Evolutionary conservation across 1,140 invertebrate species (phyloP), one percentile per base, ranked within the genome.

Genomic region (Andrena cerasifolii): DNA sequence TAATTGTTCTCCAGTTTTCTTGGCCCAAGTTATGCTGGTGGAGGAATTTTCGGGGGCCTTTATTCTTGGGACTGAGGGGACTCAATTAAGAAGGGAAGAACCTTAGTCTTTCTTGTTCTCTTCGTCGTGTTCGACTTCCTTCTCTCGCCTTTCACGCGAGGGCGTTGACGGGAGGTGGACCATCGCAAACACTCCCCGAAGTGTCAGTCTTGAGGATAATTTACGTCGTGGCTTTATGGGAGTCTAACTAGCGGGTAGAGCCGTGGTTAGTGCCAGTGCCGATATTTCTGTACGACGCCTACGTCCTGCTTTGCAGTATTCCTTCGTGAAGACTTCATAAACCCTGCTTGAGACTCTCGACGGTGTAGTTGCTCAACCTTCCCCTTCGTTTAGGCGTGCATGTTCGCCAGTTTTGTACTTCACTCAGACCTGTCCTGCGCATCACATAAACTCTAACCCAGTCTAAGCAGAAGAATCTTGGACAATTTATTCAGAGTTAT

Each of bases 121-220:
- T 56, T 47, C 43, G 14, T 67, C 66, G 58, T 43, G 67, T 28
- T 51, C 59, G 53, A 24, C 45, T 33, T 68, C 67, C 66, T 54
- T 73, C 51, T 78, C 77, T 40, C 40, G 43, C 73, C 70, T 70
- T 77, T 77, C 59, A 67, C 54, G 66, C 72, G 87, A 90, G 90
- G 90, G 91, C 91, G 91, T 91, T 88, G 91, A 92, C 88, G 91
- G 91, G 90, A 91, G 90, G 90, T 90, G 90, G 90, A 89, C 88
- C 88, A 92, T 89, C 80, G 90, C 90, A 90, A 90, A 91, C 90
- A 91, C 89, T 89, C 87, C 86, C 78, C 78, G 66, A 47, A 33
- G 61, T 72, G 72, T 70, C 67, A 67, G 78, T 80, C 66, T 70
- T 36, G 56, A 49, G 65, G 63, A 85, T 91, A 90, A 92, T 91